Evolutionary conservation across 2,888 invertebrate genomes (phyloP), one percentile per base, ranked within the genome.

Genomic region (Stenchaetothrips biformis): DNA sequence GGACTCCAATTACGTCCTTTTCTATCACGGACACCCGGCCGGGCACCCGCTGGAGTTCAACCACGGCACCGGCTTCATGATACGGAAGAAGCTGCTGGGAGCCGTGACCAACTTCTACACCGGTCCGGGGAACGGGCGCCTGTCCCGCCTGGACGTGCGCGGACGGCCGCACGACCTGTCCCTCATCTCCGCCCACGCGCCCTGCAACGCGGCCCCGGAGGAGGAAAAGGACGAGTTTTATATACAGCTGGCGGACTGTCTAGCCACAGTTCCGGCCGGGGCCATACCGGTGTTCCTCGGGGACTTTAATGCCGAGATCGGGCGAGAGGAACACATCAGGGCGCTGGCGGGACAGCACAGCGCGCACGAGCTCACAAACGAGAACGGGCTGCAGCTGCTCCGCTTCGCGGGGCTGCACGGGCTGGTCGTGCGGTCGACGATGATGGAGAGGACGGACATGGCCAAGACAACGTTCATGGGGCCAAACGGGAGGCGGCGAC

Each of bases 221-320:
- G 62, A 16, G n/a, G 62, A 2, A 16, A 62, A 62, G 62, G 62
- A 62, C n/a, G n/a, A n/a, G 7, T 62, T 62, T n/a, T 62, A 62
- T n/a, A 7, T 16, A 11, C 13, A 1, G 13, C 53, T 53, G 11
- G 16, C 11, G 13, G 53, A 11, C 53, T 16, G 11, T 7, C 16
- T 62, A 2, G 1, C n/a, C 4, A 18, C 62, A 0, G n/a, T n/a
- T 2, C 62, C 62, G 8, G n/a, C 16, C n/a, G n/a, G n/a, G 2
- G 16, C 62, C 2, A 2, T n/a, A 0, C 62, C n/a, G 7, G 79
- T 82, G 18, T 2, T 81, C n/a, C 48, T 82, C 79, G 81, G 81
- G 13, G 82, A 82, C 79, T 77, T 80, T 37, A 82, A 82, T 37
- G 81, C 81, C 13, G 81, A 82, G 80, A 78, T 82, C 27, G 81